Conservation (phyloP, 2,113 vertebrate species). For the Onychorhynchus coronatus region DNA sequence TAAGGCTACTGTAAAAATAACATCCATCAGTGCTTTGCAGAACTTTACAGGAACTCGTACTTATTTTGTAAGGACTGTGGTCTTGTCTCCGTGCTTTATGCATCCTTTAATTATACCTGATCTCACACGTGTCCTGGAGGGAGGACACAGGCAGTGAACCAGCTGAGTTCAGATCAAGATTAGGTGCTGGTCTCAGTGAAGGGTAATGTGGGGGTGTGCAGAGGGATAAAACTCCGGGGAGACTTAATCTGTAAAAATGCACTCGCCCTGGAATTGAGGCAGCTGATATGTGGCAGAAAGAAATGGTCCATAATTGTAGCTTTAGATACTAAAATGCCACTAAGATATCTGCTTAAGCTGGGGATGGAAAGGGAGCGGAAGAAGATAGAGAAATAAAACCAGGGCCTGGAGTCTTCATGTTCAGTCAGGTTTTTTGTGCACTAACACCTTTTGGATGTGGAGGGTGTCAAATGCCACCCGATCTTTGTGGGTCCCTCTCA, state of each 20-base stretch:
- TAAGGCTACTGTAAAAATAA: not conserved
- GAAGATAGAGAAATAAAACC: not conserved
- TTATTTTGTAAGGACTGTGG: not conserved
- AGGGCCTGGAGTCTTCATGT: not conserved
- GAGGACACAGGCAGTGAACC: not conserved
- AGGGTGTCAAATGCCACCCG: not conserved
- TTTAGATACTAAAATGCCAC: not conserved
- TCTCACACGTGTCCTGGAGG: not conserved
- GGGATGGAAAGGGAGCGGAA: not conserved
- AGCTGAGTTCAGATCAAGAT: not conserved
- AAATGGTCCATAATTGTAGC: not conserved
- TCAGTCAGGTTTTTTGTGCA: not conserved
- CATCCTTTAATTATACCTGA: not conserved
- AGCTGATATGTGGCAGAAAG: not conserved
- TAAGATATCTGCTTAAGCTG: not conserved
- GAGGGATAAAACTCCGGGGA: not conserved
- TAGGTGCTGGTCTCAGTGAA: not conserved
- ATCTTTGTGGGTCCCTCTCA: not conserved
- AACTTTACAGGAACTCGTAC: not conserved
- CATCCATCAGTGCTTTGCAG: not conserved
- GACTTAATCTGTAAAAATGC: accelerated
- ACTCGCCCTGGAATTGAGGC: not conserved
- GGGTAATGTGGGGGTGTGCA: not conserved
- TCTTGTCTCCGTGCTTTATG: not conserved
- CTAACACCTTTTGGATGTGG: too few species aligned